phyloP scores from a whole-genome alignment of 92 coral and sea anemone species.

The Epizoanthus ramosus region DNA sequence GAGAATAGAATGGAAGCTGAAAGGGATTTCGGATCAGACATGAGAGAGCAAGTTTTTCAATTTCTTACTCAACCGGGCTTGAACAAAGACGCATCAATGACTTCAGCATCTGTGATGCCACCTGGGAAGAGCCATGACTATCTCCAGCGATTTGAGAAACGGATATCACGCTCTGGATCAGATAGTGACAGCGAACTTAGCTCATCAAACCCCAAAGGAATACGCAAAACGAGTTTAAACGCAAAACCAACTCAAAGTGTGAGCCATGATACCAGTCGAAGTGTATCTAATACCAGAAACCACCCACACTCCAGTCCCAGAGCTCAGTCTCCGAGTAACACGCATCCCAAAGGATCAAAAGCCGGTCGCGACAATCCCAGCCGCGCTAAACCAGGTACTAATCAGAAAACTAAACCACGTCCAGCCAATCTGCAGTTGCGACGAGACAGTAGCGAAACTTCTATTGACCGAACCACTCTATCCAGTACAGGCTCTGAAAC shows the following conservation, averaged over 20 bases:
- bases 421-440: constrained; percentile 7
- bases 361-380: not conserved
- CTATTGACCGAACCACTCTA: too few relatives aligned
- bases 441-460: not conserved
- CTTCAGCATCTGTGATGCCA: not conserved
- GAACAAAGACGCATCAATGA: not conserved
- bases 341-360: not conserved
- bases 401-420: not conserved
- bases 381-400: not conserved
- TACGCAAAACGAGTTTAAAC: not conserved
- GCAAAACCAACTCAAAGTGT: not conserved
- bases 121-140: constrained; percentile 38
- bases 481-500: not conserved
- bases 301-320: not conserved
- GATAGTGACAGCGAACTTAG: constrained; percentile 19
- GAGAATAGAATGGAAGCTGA: constrained; percentile 75
- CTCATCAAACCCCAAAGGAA: constrained; percentile 20
- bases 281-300: not conserved
- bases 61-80: not conserved
- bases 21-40: constrained; percentile 54
- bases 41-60: not conserved
- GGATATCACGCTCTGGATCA: constrained; percentile 43
- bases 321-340: not conserved
- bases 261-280: not conserved
- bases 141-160: constrained; percentile 56